Percentiles rank a stretch among this genome's conserved stretches.
Evolutionary conservation across 2,797 vertebrate species (phyloP).

Genomic region (Macrochelys suwanniensis): DNA sequence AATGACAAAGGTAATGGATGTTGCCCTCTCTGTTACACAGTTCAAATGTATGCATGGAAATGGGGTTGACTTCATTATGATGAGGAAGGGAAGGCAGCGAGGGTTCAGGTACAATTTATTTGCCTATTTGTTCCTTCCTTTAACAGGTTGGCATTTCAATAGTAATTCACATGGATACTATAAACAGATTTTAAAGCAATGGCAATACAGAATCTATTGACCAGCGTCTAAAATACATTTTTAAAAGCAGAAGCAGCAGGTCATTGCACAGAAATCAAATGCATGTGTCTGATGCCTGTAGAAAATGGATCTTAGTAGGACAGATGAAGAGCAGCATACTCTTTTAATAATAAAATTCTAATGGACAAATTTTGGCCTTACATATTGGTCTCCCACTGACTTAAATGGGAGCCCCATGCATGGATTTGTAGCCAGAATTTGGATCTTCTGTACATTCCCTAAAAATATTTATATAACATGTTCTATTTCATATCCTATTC

Average conservation of each 20-base stretch:
- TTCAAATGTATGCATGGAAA: not conserved
- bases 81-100: not conserved
- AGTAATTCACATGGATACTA: not conserved
- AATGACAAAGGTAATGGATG: not conserved
- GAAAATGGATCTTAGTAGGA: not conserved
- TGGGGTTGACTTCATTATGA: not conserved
- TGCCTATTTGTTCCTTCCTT: not conserved
- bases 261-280: not conserved
- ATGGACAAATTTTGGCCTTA: not conserved
- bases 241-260: not conserved
- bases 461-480: not conserved
- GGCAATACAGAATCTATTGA: not conserved
- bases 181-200: not conserved
- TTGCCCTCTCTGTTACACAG: not conserved
- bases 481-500: not conserved
- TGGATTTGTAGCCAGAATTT: not conserved
- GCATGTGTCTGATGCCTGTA: rapidly evolving
- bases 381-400: not conserved
- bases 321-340: not conserved
- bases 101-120: not conserved
- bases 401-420: not conserved
- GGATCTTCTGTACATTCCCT: not conserved
- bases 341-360: not conserved
- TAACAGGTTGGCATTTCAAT: not conserved
- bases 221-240: not conserved